Conservation (phyloP, 2,113 vertebrate genomes). For the Ptilorrhoa leucosticta region DNA sequence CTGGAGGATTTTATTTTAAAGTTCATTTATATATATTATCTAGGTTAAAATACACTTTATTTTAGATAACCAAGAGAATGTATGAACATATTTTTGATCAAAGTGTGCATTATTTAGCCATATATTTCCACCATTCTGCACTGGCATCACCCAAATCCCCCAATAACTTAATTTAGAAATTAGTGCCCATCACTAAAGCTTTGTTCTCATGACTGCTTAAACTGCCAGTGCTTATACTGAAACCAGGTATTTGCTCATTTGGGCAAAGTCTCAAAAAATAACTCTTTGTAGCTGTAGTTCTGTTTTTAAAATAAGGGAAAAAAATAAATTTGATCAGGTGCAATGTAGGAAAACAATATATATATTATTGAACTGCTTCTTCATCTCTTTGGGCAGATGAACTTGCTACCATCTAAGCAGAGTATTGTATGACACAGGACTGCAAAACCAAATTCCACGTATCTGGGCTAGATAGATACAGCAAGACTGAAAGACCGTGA, state of each 20-base stretch:
- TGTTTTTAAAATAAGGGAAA: neutral
- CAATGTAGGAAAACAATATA: accelerated
- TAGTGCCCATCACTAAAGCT: neutral
- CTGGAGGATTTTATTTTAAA: neutral
- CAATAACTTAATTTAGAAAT: neutral
- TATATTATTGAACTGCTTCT: neutral
- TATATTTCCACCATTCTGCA: neutral
- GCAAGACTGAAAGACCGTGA: neutral
- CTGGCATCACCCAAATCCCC: neutral
- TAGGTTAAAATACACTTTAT: neutral
- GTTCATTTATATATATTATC: neutral
- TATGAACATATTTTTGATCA: neutral
- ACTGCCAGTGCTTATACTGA: neutral
- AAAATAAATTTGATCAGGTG: neutral
- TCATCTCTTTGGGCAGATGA: neutral
- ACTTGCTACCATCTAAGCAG: neutral
- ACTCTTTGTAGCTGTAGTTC: neutral
- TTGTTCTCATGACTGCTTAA: neutral
- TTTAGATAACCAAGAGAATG: neutral
- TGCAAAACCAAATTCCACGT: neutral
- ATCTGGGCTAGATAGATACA: neutral
- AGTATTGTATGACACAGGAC: neutral
- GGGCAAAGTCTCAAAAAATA: neutral
- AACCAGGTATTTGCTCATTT: neutral
- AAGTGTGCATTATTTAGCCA: neutral